Conservation (phyloP, 2,888 invertebrate species). For the Leptarthrus brevirostris region DNA sequence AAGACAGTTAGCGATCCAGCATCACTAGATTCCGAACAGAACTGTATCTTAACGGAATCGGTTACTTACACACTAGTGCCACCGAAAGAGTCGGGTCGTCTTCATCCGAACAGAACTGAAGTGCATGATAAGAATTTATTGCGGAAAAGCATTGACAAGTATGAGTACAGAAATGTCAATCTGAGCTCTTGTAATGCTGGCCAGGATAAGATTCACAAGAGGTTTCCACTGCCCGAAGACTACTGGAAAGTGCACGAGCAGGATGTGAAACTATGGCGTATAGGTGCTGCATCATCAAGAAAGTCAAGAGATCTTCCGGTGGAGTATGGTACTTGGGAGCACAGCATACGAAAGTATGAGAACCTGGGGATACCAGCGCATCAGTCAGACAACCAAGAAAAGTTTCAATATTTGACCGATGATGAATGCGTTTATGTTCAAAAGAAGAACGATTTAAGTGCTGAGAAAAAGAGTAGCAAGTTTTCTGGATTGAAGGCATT, state of each 20-base stretch:
- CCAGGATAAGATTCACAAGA: constrained; percentile 48
- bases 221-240: constrained; percentile 51
- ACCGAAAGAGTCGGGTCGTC: constrained; percentile 13
- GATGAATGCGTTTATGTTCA: constrained; percentile 24
- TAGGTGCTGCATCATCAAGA: constrained; percentile 22
- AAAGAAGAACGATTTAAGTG: constrained; percentile 13
- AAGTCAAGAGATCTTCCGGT: constrained; percentile 24
- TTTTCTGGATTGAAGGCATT: constrained; percentile 54
- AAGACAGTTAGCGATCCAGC: constrained; percentile 69
- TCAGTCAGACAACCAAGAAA: constrained; percentile 22
- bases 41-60: constrained; percentile 51
- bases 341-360: constrained; percentile 39
- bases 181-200: constrained; percentile 22
- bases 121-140: neutral
- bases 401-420: constrained; percentile 51
- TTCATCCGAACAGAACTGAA: neutral
- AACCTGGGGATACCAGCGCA: constrained; percentile 9
- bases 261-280: constrained; percentile 52
- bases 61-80: constrained; percentile 50
- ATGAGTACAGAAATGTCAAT: constrained; percentile 49
- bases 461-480: constrained; percentile 39
- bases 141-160: constrained; percentile 39
- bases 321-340: constrained; percentile 39
- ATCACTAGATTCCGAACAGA: constrained; percentile 63
- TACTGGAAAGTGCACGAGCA: constrained; percentile 52